phyloP scores from a whole-genome alignment of 2,113 vertebrate genomes.

The Chloropsis cyanopogon region DNA sequence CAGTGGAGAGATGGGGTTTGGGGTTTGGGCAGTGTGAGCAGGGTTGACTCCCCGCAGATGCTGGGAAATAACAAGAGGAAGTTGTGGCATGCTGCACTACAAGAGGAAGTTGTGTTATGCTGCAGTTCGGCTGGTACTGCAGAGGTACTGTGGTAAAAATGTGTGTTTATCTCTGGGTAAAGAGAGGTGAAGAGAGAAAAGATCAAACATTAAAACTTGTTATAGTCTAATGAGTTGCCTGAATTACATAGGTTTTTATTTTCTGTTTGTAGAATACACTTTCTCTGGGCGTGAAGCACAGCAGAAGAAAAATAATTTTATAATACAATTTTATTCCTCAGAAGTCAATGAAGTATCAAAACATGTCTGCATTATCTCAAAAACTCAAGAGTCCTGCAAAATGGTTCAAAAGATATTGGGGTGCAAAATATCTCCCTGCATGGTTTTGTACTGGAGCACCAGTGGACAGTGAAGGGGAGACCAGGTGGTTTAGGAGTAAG shows the following conservation, averaged over 20 bases:
- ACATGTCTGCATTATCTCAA: background rate
- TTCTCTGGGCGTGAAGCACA: background rate
- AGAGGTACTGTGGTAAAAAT: background rate
- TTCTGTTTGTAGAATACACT: background rate
- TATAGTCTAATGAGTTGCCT: background rate
- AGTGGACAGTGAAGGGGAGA: background rate
- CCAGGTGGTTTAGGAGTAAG: background rate
- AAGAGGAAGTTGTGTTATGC: background rate
- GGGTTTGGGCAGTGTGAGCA: background rate
- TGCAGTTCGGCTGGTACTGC: background rate
- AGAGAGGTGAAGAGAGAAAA: background rate
- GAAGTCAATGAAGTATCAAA: background rate
- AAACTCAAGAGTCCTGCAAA: background rate
- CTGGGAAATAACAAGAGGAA: background rate
- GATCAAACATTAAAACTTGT: background rate
- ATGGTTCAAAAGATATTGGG: background rate
- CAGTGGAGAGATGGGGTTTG: background rate
- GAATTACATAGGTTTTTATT: background rate
- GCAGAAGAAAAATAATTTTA: background rate
- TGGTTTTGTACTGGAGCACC: background rate
- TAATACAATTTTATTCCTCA: background rate
- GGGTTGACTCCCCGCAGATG: background rate
- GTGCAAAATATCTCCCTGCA: background rate
- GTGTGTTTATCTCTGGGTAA: background rate
- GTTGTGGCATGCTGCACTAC: background rate